phyloP scores from a whole-genome alignment of 2,113 vertebrate species.

The Mormyrus lacerda region DNA sequence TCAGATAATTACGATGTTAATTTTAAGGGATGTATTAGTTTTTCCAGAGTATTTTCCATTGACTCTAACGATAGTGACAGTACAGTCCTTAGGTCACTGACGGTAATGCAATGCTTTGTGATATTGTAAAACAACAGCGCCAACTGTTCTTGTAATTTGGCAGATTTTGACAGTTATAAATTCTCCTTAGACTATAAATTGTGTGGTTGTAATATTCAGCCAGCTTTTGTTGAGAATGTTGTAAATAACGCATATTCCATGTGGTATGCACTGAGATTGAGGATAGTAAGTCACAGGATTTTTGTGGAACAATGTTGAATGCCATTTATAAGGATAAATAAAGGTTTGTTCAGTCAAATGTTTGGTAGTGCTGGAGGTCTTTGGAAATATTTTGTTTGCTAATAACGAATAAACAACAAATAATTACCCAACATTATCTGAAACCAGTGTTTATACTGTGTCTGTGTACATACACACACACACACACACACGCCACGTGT shows the following conservation, averaged over 20 bases:
- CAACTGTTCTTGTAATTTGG: not conserved
- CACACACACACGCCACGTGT: not conserved
- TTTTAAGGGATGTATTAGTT: constrained; percentile 10
- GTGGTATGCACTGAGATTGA: constrained; percentile 55
- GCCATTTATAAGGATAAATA: constrained; percentile 70
- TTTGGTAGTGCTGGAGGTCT: not conserved
- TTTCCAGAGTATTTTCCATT: not conserved
- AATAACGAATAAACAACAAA: not conserved
- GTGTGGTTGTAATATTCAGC: constrained; percentile 47
- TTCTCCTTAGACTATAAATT: constrained; percentile 32
- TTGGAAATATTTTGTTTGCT: not conserved
- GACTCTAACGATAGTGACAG: not conserved
- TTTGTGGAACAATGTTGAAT: constrained; percentile 50
- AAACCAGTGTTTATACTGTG: not conserved
- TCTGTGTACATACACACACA: not conserved
- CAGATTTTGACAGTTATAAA: not conserved
- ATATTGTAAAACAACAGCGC: not conserved
- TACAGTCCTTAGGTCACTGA: not conserved
- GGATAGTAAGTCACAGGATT: constrained; percentile 55
- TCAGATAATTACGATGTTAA: not conserved
- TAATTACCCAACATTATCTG: not conserved
- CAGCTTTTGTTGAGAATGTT: constrained; percentile 55
- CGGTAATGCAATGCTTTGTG: not conserved
- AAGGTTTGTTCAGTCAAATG: constrained; percentile 63
- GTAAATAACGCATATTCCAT: constrained; percentile 69